Base-by-base conservation (phyloP, 2,888 invertebrate genomes). In the Pseudanteris insignis region DNA sequence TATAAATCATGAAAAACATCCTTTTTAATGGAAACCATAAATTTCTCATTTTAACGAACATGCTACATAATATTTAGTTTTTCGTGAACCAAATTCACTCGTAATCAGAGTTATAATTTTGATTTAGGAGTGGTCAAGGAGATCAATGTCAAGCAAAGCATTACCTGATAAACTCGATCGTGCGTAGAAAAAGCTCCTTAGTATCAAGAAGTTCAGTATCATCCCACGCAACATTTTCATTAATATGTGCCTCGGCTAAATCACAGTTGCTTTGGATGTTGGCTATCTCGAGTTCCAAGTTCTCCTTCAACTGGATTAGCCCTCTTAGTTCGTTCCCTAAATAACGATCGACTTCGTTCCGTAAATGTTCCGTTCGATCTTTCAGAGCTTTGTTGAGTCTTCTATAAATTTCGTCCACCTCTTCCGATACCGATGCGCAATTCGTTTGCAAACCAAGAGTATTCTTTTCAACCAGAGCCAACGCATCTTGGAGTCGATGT, bases 231-330 rank as follows among this genome's bases (percentile, higher is more conserved):
- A 93, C 90, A 64, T 89, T 89, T 69, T 92, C 92, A 74, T 89
- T 91, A 85, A 95, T 93, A 77, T 94, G 91, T 80, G 94, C 94
- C 81, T 97, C 96, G 38, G 94, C 94, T 75, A 96, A 85, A 81
- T 97, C 96, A 83, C 96, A 96, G 81, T 97, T 98, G 78, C 96
- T 95, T 76, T 90, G 88, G 73, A 98, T 94, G 82, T 97, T 98
- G 68, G 90, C 88, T 77, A 96, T 90, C 83, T 99, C 98, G 78
- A 91, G 86, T 79, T 96, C 96, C 70, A 98, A 84, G 81, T 94
- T 96, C 80, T 94, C 94, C 82, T 95, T 94, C 41, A 96, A 85
- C 66, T 91, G 88, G 50, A 89, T 89, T 61, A 96, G 84, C 72
- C 91, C 90, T 70, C 93, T 86, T 72, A 92, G 84, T 83, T 98